Evolutionary conservation across 2,888 invertebrate genomes (phyloP), one percentile per base, ranked within the genome.

Genomic region (Latrodectus hesperus): DNA sequence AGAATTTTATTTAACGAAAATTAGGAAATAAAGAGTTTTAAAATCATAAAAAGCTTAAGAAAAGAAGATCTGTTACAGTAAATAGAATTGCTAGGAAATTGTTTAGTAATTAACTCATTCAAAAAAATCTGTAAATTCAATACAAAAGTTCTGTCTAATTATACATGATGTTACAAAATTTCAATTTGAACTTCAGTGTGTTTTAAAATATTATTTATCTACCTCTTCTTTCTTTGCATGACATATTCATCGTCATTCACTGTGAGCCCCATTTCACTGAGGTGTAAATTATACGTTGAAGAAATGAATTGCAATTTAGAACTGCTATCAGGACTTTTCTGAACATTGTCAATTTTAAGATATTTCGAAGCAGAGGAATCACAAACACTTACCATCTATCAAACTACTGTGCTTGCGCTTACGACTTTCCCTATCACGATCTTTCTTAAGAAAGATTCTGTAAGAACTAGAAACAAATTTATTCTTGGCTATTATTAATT

Each of bases 401-500:
- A n/a, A 51, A 26, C 67, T 80, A 38, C 77, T 77, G 26, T 88
- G 84, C 0, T 38, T 72, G 0, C 89, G 51, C 55, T 89, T 89
- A 6, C 84, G 53, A 52, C 84, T 75, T 16, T 77, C 81, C 14
- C 16, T 60, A 11, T 60, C 60, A 9, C 52, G 22, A 6, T 87
- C 83, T 10, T 72, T 68, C 53, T 84, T 84, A 12, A 67, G 80
- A 2, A 86, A 77, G 3, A 80, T 81, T 52, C 88, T 81, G 51
- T 88, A 88, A 0, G 84, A 80, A 11, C 84, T 74, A 64, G 87
- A 76, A 12, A 82, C 81, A 17, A 76, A 79, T 77, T 84, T 89
- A 53, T 89, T 88, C 78, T 89, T 89, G 77, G 88, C 82, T 49
- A 89, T 73, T 4, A 89, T 84, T 71, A 89, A 51, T 75, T 89